Evolutionary conservation across 2,797 vertebrate species (phyloP).

Genomic region (Melanotaenia parkinsoni): DNA sequence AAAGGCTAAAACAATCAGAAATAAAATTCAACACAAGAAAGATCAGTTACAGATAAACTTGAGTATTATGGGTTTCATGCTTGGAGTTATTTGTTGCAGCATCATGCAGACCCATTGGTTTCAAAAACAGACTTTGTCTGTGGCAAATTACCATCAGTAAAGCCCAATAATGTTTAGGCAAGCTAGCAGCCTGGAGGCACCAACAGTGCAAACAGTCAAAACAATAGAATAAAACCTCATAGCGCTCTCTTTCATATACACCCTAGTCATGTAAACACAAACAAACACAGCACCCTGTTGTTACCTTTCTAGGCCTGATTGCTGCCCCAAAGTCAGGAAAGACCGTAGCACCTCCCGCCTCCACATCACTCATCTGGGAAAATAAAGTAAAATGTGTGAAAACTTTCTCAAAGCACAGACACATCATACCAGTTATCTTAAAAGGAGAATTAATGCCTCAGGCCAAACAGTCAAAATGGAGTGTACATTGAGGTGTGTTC

Average conservation of each 20-base stretch:
- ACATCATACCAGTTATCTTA: background rate
- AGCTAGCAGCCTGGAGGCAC: background rate
- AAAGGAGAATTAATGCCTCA: background rate
- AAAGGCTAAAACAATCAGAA: background rate
- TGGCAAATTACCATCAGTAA: background rate
- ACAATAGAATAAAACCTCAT: background rate
- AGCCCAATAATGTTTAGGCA: background rate
- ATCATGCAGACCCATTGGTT: background rate
- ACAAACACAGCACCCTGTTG: background rate
- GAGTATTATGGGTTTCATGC: background rate
- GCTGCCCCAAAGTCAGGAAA: conserved; percentile 96
- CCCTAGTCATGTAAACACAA: background rate
- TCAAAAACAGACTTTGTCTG: background rate
- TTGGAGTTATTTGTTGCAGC: background rate
- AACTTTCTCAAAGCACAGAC: background rate
- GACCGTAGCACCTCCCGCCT: conserved; percentile 96
- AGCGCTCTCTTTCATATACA: background rate
- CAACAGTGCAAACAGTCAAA: background rate
- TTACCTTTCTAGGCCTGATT: conserved; percentile 94
- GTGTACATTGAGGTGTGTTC: background rate
- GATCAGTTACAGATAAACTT: background rate
- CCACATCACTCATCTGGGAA: conserved; percentile 94
- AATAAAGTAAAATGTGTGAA: conserved; percentile 13
- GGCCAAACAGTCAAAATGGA: background rate
- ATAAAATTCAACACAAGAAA: background rate